These are phyloP conservation scores for Agrochola macilenta DNA, from an alignment of 2,888 invertebrate species.

Conservation along the genomic window DNA sequence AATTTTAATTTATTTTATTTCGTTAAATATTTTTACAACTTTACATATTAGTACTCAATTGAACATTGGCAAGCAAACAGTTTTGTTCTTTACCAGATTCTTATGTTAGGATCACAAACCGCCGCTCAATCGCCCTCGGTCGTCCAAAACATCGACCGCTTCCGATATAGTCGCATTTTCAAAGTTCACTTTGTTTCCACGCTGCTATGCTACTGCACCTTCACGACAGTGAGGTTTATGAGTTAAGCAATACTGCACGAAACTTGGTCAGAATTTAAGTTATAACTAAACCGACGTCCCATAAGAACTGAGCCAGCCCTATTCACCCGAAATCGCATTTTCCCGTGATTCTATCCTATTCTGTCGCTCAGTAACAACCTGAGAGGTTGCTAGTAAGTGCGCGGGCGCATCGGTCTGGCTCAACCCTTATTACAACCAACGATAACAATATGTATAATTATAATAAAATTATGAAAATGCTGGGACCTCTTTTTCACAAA, in stretches of 20 bases:
- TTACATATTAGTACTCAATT: neutral
- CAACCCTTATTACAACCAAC: neutral
- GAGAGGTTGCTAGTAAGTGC: neutral
- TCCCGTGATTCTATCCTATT: neutral
- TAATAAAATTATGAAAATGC: neutral
- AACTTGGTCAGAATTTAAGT: neutral
- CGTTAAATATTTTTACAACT: neutral
- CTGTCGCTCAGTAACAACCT: too few relatives aligned
- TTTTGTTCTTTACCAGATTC: neutral
- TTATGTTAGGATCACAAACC: neutral
- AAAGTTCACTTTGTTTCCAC: neutral
- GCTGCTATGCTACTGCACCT: neutral
- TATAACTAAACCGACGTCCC: neutral
- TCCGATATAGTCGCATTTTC: neutral
- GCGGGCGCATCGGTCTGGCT: neutral
- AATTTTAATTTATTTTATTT: neutral
- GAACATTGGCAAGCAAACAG: neutral
- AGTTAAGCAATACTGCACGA: slow-evolving; percentile 1
- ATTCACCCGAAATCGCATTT: neutral
- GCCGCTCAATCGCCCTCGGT: neutral
- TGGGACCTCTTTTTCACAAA: slow-evolving; percentile 79
- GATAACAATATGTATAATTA: neutral
- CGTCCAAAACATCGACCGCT: neutral
- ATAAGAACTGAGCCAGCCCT: neutral
- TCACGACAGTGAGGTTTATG: neutral